A percentile compares a stretch with the other conserved stretches of the same genome.
Evolutionary conservation across 2,797 vertebrate species (phyloP).

Genomic region (Chanos chanos): DNA sequence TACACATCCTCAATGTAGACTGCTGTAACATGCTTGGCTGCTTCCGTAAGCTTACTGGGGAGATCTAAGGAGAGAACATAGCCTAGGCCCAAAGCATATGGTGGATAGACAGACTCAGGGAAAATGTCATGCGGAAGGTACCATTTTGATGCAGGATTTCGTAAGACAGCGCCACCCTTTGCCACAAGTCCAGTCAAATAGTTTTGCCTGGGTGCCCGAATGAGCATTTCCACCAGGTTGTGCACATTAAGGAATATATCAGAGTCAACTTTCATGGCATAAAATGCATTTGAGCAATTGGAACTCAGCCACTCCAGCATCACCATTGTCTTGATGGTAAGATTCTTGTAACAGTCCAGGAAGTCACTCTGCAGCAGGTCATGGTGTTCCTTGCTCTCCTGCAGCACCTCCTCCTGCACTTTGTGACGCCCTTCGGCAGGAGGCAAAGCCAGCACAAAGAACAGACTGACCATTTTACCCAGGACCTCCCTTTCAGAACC

Average conservation of each 20-base stretch:
- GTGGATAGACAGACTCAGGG: constrained; percentile 46
- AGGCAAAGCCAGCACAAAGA: constrained; percentile 59
- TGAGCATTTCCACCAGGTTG: constrained; percentile 35
- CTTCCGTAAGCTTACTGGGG: constrained; percentile 31
- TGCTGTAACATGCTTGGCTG: constrained; percentile 37
- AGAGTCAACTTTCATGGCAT: constrained; percentile 60
- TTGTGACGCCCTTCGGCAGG: not conserved
- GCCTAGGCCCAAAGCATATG: constrained; percentile 58
- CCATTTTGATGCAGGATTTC: constrained; percentile 44
- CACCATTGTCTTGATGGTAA: constrained; percentile 63
- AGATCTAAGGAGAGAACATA: constrained; percentile 60
- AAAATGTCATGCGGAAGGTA: constrained; percentile 47
- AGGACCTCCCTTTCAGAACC: constrained; percentile 54
- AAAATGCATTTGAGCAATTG: constrained; percentile 52
- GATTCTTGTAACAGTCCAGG: constrained; percentile 62
- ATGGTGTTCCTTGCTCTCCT: constrained; percentile 39
- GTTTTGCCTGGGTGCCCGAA: not conserved
- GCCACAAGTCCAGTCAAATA: constrained; percentile 55
- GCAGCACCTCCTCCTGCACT: constrained; percentile 30
- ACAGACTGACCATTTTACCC: constrained; percentile 34
- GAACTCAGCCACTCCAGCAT: constrained; percentile 56
- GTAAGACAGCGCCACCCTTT: constrained; percentile 11
- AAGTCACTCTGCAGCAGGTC: constrained; percentile 66
- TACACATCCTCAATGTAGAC: constrained; percentile 66
- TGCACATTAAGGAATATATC: constrained; percentile 66